Percentiles rank a stretch among this genome's conserved stretches.
Conservation (phyloP, 2,113 vertebrate genomes). For the Catharus minimus region DNA sequence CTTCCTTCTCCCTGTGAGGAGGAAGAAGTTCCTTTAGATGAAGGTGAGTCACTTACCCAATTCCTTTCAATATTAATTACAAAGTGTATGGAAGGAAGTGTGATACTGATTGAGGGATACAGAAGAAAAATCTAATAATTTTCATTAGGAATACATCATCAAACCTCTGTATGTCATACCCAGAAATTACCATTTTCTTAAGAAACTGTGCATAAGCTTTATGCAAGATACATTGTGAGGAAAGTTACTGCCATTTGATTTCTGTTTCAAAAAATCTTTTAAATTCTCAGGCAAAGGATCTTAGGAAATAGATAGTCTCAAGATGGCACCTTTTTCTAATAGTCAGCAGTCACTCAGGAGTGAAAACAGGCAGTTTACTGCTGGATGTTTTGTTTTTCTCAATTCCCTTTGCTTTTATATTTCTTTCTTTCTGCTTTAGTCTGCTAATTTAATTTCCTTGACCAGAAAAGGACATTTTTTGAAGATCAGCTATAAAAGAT, state of each 20-base stretch:
- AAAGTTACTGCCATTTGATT: not conserved
- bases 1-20: conserved; percentile 87
- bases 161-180: not conserved
- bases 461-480: not conserved
- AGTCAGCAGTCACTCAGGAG: not conserved
- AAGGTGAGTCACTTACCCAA: conserved; percentile 72
- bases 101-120: not conserved
- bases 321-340: not conserved
- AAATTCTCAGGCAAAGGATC: not conserved
- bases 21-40: conserved; percentile 77
- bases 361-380: not conserved
- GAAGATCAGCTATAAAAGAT: not conserved
- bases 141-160: not conserved
- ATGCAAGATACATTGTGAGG: accelerated
- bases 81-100: not conserved
- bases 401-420: not conserved
- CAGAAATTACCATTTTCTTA: not conserved
- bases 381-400: not conserved
- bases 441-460: not conserved
- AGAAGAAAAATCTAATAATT: not conserved
- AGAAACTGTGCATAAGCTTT: not conserved
- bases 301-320: not conserved
- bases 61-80: not conserved
- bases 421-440: not conserved
- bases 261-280: not conserved